Conservation (phyloP, 1,140 invertebrate genomes). For the Orchestia grillus region DNA sequence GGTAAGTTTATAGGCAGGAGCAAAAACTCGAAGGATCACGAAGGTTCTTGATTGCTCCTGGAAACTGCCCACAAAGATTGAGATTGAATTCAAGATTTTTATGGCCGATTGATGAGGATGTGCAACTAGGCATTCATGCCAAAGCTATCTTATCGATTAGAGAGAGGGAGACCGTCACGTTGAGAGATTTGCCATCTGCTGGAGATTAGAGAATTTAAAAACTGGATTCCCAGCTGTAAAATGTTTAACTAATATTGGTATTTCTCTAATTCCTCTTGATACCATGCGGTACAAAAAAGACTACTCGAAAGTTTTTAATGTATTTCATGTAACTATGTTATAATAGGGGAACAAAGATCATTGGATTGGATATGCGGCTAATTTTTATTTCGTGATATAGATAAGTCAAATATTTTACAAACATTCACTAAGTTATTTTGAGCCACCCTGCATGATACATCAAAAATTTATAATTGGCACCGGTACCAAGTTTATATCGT, state of each 20-base stretch:
- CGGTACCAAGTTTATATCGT: no score
- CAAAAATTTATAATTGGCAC: no score
- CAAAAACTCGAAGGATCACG: not conserved
- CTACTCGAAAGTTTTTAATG: no score
- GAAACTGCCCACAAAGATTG: not conserved
- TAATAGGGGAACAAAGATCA: no score
- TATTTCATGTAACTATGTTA: no score
- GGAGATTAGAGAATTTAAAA: not conserved
- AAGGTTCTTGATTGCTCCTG: not conserved
- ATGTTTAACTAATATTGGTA: not conserved
- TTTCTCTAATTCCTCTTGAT: not conserved
- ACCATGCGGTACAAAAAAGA: no score
- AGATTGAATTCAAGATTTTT: not conserved
- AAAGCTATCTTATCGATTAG: not conserved
- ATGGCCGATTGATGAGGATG: not conserved
- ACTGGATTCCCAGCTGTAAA: not conserved
- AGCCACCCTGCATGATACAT: no score
- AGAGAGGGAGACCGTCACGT: not conserved
- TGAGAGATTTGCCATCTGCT: not conserved
- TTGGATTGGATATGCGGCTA: no score
- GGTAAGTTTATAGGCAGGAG: not conserved
- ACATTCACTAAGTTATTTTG: no score
- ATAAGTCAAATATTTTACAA: no score
- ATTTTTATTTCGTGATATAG: no score
- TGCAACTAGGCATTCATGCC: not conserved